Conservation (phyloP, 2,113 vertebrate genomes). For the Osmerus eperlanus region DNA sequence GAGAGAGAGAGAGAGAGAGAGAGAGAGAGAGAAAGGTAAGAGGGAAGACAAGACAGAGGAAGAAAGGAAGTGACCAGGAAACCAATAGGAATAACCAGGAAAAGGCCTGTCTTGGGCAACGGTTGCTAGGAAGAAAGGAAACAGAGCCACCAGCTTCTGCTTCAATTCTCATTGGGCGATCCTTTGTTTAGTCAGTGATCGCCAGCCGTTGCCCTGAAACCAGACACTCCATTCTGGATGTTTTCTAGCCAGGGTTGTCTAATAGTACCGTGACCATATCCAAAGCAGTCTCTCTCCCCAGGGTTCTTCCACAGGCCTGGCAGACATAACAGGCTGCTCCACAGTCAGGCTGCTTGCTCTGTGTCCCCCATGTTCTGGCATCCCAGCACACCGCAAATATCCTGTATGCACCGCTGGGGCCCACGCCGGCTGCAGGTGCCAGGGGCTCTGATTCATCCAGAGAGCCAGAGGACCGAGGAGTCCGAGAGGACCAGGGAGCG, state of each 20-base stretch:
- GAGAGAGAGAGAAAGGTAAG: slow-evolving; percentile 8
- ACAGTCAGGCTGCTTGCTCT: background rate
- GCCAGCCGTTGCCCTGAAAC: no score
- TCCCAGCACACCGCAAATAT: slow-evolving; percentile 1
- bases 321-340: background rate
- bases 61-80: background rate
- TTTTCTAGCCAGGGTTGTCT: slow-evolving; percentile 2
- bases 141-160: background rate
- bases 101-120: background rate
- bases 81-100: background rate
- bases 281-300: background rate
- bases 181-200: no score
- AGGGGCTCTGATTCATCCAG: background rate
- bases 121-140: background rate
- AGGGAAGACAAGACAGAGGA: background rate
- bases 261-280: slow-evolving; percentile 12
- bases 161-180: no score
- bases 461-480: no score
- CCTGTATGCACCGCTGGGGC: background rate
- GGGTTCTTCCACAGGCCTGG: background rate
- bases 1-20: slow-evolving; percentile 19
- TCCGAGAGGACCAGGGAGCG: no score
- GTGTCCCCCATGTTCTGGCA: background rate
- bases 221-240: background rate
- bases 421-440: background rate